phyloP scores from a whole-genome alignment of 92 coral and sea anemone species.

The Hydrozoanthus gracilis region DNA sequence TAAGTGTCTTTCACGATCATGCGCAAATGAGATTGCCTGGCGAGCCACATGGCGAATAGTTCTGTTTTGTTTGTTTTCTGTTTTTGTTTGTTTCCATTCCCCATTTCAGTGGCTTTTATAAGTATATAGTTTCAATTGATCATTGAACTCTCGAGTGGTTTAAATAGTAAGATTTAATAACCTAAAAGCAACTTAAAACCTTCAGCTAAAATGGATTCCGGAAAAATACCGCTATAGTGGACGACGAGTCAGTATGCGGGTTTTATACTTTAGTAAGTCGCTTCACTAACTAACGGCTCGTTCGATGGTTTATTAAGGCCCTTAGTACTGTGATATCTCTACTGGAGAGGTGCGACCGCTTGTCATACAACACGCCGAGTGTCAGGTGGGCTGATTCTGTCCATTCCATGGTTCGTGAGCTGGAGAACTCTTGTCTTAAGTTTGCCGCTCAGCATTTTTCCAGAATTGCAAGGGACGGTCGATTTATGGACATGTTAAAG shows the following conservation, averaged over 20 bases:
- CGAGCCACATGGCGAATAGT: no score
- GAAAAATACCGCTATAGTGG: no score
- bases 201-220: no score
- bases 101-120: no score
- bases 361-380: slow-evolving; percentile 70
- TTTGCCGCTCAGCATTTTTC: slow-evolving; percentile 61
- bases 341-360: slow-evolving; percentile 71
- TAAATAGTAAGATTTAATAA: no score
- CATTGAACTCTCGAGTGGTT: no score
- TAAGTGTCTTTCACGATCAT: no score
- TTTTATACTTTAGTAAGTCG: background rate
- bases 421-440: slow-evolving; percentile 65
- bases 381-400: slow-evolving; percentile 88
- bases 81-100: no score
- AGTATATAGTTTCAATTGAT: no score
- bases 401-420: slow-evolving; percentile 50
- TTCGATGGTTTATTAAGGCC: slow-evolving; percentile 20
- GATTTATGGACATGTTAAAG: slow-evolving; percentile 73
- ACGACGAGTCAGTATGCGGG: background rate
- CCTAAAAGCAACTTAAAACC: no score
- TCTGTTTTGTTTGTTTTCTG: no score
- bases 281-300: background rate
- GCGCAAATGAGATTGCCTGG: no score
- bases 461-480: slow-evolving; percentile 46
- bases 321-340: slow-evolving; percentile 59